Evolutionary conservation across 2,113 vertebrate species (phyloP).

Genomic region (Malurus cyaneus): DNA sequence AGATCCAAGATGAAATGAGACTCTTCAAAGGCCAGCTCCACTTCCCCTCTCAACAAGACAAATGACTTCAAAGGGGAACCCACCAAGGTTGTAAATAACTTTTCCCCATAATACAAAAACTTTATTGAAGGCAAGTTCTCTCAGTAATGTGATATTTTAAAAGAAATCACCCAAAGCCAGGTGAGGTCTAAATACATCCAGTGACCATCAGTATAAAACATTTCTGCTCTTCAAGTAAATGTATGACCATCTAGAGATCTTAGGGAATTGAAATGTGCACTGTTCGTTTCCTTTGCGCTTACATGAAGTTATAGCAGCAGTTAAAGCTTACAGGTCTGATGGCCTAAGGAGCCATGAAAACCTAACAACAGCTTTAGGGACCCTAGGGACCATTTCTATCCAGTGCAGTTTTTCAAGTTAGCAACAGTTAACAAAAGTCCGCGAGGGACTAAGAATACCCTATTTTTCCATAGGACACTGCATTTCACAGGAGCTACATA

Average conservation of each 20-base stretch:
- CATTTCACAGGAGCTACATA: neutral
- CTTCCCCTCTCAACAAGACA: slow-evolving; percentile 64
- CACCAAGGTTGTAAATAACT: slow-evolving; percentile 64
- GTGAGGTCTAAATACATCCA: slow-evolving; percentile 23
- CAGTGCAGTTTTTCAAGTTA: neutral
- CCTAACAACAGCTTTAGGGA: neutral
- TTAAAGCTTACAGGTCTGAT: neutral
- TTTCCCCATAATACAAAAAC: slow-evolving; percentile 42
- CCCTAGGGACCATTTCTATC: neutral
- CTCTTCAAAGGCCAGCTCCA: slow-evolving; percentile 63
- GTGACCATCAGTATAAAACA: neutral
- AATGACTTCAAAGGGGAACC: slow-evolving; percentile 66
- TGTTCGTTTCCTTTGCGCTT: neutral
- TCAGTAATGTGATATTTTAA: slow-evolving; percentile 49
- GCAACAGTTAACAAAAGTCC: neutral
- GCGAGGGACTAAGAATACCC: neutral
- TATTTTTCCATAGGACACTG: neutral
- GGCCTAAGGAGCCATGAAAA: neutral
- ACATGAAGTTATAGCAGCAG: neutral
- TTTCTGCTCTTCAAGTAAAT: neutral
- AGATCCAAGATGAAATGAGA: slow-evolving; percentile 61
- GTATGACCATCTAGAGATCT: neutral
- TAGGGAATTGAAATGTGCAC: neutral
- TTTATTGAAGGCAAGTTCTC: slow-evolving; percentile 37
- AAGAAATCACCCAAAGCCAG: slow-evolving; percentile 37